Base-by-base conservation (phyloP, 2,113 vertebrate species). In the Papio anubis region DNA sequence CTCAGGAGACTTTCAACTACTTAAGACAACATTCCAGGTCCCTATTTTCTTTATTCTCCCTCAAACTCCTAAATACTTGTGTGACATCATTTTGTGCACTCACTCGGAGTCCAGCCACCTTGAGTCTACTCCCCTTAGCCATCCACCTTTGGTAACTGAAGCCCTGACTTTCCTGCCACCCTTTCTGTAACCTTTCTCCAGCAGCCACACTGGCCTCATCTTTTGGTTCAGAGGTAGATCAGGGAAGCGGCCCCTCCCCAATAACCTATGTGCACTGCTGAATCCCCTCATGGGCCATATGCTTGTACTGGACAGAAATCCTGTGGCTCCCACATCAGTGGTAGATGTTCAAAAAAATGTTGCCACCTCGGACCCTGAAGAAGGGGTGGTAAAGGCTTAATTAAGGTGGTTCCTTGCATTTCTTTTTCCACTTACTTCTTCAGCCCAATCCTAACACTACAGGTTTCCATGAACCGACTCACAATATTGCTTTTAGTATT, bases 191-290 rank as follows among this genome's bases (percentile, higher is more conserved):
- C 25, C 35, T 2, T 27, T 52, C 9, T 80, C 27, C 35, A 75
- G 23, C 23, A 61, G 32, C 64, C 32, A n/a, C 5, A 2, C 3
- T 86, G 73, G 21, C 57, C 40, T 96, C 30, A 7, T 55, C 21
- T 79, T 81, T 84, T 68, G 16, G 12, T 64, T 78, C 57, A 38
- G 27, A 90, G 78, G 40, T 68, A 23, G n/a, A 57, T 23, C 40
- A 83, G 27, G 61, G 75, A 87, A 57, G 45, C 17, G 50, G 4
- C n/a, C 4, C 18, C 14, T 57, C 9, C 4, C 48, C 17, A 17
- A 5, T 40, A n/a, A 48, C 45, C 13, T 38, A 5, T 0, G 0
- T 14, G 27, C 2, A 0, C 1, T 55, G 21, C 38, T 25, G 38
- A 20, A 11, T 84, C 57, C 18, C 38, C 5, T 57, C 35, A 55